Evolutionary conservation across 2,113 vertebrate species (phyloP), one percentile per base, ranked within the genome.

Genomic region (Oplegnathus fasciatus): DNA sequence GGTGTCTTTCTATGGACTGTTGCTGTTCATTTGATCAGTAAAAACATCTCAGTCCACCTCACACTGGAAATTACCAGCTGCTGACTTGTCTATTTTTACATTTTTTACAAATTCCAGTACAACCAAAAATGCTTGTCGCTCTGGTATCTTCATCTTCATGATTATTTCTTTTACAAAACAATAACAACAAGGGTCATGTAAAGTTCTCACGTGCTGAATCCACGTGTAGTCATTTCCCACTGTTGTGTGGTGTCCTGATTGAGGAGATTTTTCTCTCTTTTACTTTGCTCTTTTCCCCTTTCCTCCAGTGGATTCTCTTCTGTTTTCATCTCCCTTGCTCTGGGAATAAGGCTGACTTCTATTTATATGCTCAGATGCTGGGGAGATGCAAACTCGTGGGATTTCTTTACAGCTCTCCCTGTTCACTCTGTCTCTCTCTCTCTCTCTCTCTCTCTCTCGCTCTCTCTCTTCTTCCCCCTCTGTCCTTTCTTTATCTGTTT

Each of bases 361-460:
- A 95, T 95, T 95, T 95, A 93, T 95, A 95, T 50, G 87, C 92
- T 93, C 88, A 86, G 92, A 93, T 94, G 86, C 91, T 92, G 84
- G 90, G 90, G 93, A 93, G 91, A 93, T 92, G 86, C 81, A 92
- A 74, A 73, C 93, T 83, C 83, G 2, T 89, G 93, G 92, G 94
- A 93, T 87, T 84, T 91, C 86, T 93, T 87, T 86, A 84, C 90
- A 83, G 89, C 91, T 92, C 87, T 90, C 85, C 87, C 83, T 79
- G 73, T 83, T 92, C 88, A 68, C 83, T 83, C 61, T 37, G n/a
- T 77, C 57, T 66, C 71, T 58, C 7, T 22, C 32, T 72, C 48
- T 22, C 34, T 70, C 69, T 68, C 62, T 37, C 83, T 83, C 61
- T 37, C n/a, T 77, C 57, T 66, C 71, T 58, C 7, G 15, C 32